phyloP scores from a whole-genome alignment of 2,888 invertebrate species.

The Gibbula magus region DNA sequence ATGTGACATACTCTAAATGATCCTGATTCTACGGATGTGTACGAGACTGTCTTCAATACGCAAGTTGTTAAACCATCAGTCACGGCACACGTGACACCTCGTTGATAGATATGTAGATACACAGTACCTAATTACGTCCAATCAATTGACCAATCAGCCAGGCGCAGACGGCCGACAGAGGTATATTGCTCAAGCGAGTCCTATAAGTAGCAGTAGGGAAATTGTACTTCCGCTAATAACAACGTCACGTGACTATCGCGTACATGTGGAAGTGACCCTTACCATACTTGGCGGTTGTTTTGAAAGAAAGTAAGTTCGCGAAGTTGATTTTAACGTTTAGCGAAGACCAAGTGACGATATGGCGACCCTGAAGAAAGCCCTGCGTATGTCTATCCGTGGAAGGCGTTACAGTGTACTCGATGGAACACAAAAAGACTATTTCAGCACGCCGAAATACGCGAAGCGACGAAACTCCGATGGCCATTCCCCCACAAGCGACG shows the following conservation, averaged over 20 bases:
- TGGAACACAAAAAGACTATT: slow-evolving; percentile 57
- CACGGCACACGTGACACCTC: neutral
- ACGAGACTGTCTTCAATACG: neutral
- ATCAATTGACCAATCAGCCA: neutral
- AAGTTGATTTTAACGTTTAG: neutral
- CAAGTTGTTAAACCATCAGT: neutral
- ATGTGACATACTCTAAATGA: too few relatives aligned
- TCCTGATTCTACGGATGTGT: too few relatives aligned
- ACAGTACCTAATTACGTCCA: neutral
- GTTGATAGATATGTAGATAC: neutral
- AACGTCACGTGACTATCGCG: slow-evolving; percentile 14
- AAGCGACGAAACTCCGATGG: slow-evolving; percentile 26
- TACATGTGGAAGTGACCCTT: slow-evolving; percentile 16
- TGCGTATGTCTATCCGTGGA: slow-evolving; percentile 51
- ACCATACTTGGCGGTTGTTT: slow-evolving; percentile 34
- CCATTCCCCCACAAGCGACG: slow-evolving; percentile 13
- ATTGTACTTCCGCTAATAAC: neutral
- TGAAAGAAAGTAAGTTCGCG: slow-evolving; percentile 4
- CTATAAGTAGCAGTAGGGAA: slow-evolving; percentile 2
- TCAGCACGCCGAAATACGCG: slow-evolving; percentile 45
- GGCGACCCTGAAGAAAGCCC: slow-evolving; percentile 46
- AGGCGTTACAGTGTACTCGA: slow-evolving; percentile 54
- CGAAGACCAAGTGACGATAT: neutral
- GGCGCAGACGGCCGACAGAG: neutral
- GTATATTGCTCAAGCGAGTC: too few relatives aligned